Base-by-base conservation (phyloP, 2,797 vertebrate species). In the Vipera ursinii region DNA sequence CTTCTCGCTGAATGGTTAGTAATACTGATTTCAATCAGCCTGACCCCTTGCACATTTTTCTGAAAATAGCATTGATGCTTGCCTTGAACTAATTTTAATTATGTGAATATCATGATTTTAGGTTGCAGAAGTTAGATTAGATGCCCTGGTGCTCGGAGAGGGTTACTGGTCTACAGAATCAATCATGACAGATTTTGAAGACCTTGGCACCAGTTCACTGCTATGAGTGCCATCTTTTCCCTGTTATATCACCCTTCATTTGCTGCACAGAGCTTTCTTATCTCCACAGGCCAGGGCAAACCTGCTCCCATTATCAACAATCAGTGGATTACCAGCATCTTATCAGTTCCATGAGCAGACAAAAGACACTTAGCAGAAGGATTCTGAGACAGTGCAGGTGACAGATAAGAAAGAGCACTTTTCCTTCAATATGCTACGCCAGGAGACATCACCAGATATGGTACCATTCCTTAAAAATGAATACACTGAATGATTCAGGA, bases 311-410 rank as follows among this genome's bases (percentile, higher is more conserved):
- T 92, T 94, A 91, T 86, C 96, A 88, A 90, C 82, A 15, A 86
- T 86, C 88, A 0, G 53, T 22, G 89, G 94, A 96, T 96, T 95
- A 94, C 94, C 93, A 65, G 94, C 14, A 6, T 3, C 85, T 96
- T 96, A 96, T 94, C 97, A 14, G 89, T 93, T 94, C 93, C 93
- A 93, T 96, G 92, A 93, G 91, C 93, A 94, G 90, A 96, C 95
- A 95, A 94, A 94, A 96, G 95, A 94, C 92, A 90, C 93, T 95
- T 93, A 32, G 95, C 95, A 96, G 91, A 93, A 95, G 91, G 94
- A 90, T 56, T 96, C 93, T 78, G 95, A 96, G 95, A 93, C 95
- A 88, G 91, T 94, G 95, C 4, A 4, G 92, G 63, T 1, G 0
- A 88, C 94, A 95, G 97, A 96, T 97, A 96, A 97, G 96, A 32